Base-by-base conservation (phyloP, 2,888 invertebrate genomes). In the Pandemis cinnamomeana region DNA sequence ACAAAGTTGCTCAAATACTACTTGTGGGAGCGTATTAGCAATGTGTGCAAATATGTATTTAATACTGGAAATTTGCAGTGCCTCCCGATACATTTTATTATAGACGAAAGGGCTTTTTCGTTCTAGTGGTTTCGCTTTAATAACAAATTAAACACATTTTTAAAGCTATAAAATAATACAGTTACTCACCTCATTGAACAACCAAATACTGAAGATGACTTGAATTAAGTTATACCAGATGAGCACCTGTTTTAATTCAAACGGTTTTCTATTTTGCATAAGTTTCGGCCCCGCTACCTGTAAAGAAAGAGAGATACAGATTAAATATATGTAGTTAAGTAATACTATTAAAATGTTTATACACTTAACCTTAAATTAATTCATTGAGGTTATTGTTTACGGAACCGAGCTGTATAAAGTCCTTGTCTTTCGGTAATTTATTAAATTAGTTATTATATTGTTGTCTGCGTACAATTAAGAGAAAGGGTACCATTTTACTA, bases 231-330 rank as follows among this genome's bases (percentile, higher is more conserved):
- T 99, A 90, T 98, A 98, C 82, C 95, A 95, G 77, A 98, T 95
- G 82, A 99, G 95, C 44, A 97, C 90, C 80, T 95, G 95, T 78
- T 96, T 95, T 67, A 98, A 92, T 81, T 97, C 95, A 81, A 96
- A 96, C 0, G 98, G 97, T 91, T 97, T 96, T 86, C 98, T 95
- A 89, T 97, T 96, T 86, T 96, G 96, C 98, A 99, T 98, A 44
- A 97, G 86, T 83, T 95, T 96, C 51, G 98, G 98, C 2, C 98
- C 98, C 76, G 96, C 83, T 72, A 96, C 94, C 96, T 96, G 87
- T 60, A 86, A 87, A 77, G 72, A 80, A 80, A 71, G 68, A 27
- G 66, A 63, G 10, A 67, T 8, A 67, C 5, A 41, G 11, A 11
- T 11, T 58, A 27, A 58, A 10, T 5, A 27, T 11, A 20, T 20